Base-by-base conservation (phyloP, 2,888 invertebrate genomes). In the Lypha dubia region DNA sequence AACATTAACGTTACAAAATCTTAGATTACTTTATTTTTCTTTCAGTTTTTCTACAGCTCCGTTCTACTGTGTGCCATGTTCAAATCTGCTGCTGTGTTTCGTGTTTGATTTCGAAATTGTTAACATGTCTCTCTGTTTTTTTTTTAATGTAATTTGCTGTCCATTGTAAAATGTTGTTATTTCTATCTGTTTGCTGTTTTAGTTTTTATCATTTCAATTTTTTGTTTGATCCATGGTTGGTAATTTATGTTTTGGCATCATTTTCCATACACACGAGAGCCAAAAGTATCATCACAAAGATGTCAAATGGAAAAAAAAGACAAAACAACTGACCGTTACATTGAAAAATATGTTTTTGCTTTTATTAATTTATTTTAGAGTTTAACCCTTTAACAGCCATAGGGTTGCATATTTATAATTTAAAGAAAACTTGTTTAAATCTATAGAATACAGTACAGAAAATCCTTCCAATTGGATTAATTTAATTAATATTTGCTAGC, bases 161-260 rank as follows among this genome's bases (percentile, higher is more conserved):
- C 83, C 65, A 49, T 49, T 49, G 32, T 28, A 35, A 46, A n/a
- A 67, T 58, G 79, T 73, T 65, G 62, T 44, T 24, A 41, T 46
- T 63, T 44, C 32, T 65, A 38, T 46, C 7, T 79, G 35, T 46
- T 56, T 56, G 20, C 35, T 63, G n/a, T 53, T 41, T 35, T n/a
- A n/a, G n/a, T n/a, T 38, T 51, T 44, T 58, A 58, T 28, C 2
- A 28, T 4, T 46, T 58, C 41, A 28, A 60, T 70, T 71, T 74
- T 75, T 20, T 56, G 38, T 82, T 76, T 76, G 46, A 79, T 84
- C 76, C 71, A 84, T 62, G 65, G 75, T 67, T 67, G 71, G 58
- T 76, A 80, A 80, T 84, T 80, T 76, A 76, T 76, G 80, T 76
- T 73, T 84, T 84, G 80, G 84, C 84, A 84, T 80, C 84, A 84